Evolutionary conservation across 2,888 invertebrate genomes (phyloP), one percentile per base, ranked within the genome.

Genomic region (Nomada fucata): DNA sequence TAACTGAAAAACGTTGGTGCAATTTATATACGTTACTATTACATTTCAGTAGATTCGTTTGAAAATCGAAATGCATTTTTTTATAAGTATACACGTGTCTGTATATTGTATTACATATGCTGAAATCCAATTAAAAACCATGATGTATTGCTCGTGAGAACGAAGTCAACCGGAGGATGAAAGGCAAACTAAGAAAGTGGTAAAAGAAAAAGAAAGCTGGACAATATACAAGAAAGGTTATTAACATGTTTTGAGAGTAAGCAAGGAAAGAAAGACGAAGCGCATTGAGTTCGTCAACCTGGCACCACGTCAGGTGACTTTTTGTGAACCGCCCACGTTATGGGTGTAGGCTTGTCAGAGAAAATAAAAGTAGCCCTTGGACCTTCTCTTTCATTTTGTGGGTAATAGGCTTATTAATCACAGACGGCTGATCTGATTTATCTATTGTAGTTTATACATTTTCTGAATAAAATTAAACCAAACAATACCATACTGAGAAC

Each of bases 201-300:
- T 36, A 36, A 20, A n/a, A 44, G 67, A 65, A 47, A 71, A 55
- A 65, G 72, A 18, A 44, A 44, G n/a, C 64, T 85, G 86, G 42
- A 13, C 69, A 42, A 70, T n/a, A 36, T 63, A 63, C n/a, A n/a
- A n/a, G 20, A 20, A 53, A 76, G 47, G 70, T 71, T 61, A 64
- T 76, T 63, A 71, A 71, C 90, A 90, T 91, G 91, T 92, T 91
- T 90, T 86, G 76, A 89, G 85, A 91, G 88, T 87, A 87, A 90
- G 88, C 87, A 90, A 76, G 81, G 87, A 87, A 82, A 82, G 88
- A 90, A 87, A 89, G 88, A 80, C 75, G 69, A 78, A 82, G 83
- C 71, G 78, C 70, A 67, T 78, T 69, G 77, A 85, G 82, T 83
- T 76, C 85, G 83, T 89, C 89, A 85, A 76, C 78, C 81, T 79